phyloP scores from a whole-genome alignment of 1,140 invertebrate genomes.

The Centruroides sculpturatus region DNA sequence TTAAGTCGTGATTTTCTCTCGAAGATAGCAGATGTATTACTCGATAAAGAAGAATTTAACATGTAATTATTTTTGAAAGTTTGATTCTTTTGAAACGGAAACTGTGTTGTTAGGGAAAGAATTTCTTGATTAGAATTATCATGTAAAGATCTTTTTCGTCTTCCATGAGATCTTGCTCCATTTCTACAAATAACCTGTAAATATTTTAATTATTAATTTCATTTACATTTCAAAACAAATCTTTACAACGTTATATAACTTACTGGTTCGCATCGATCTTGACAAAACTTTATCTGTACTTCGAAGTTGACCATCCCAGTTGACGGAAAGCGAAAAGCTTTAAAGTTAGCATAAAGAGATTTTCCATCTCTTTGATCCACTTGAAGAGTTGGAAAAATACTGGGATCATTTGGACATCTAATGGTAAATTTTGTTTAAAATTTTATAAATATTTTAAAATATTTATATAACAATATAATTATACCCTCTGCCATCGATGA shows the following conservation, averaged over 20 bases:
- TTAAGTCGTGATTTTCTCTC: no score
- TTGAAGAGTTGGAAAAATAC: constrained; percentile 34
- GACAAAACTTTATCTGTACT: constrained; percentile 38
- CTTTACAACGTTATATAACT: background rate
- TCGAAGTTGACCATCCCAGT: constrained; percentile 38
- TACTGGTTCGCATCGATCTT: constrained; percentile 35
- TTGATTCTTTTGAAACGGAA: background rate
- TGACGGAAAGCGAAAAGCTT: constrained; percentile 38
- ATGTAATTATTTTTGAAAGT: background rate
- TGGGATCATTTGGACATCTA: constrained; percentile 34
- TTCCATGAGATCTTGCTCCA: no score
- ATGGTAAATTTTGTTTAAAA: background rate
- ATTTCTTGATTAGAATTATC: background rate
- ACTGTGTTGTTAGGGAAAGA: background rate
- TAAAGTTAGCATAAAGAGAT: constrained; percentile 32
- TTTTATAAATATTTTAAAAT: background rate
- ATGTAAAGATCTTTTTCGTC: background rate
- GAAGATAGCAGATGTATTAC: no score
- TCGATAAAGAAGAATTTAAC: background rate
- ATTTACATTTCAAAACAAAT: background rate
- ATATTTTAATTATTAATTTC: background rate
- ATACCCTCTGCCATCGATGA: constrained; percentile 35
- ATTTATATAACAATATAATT: no score
- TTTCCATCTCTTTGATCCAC: constrained; percentile 28
- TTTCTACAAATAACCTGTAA: no score